These are phyloP conservation scores for Pantherophis vulpinus DNA, from an alignment of 2,797 vertebrate species.

Conservation along the genomic window DNA sequence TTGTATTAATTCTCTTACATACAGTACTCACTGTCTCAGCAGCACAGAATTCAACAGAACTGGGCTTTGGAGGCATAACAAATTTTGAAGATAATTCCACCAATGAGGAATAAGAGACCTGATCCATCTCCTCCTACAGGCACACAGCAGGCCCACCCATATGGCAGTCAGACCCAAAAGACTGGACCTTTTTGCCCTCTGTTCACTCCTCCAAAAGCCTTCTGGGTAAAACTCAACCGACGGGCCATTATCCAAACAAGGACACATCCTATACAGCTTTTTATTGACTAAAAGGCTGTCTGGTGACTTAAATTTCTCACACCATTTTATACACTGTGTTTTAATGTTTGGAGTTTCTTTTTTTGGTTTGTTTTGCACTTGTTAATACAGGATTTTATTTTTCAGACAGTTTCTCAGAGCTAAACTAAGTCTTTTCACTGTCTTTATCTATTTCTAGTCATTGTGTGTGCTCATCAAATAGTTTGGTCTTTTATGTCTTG, in stretches of 20 bases:
- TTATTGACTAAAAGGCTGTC: conserved; percentile 87
- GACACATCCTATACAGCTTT: conserved; percentile 84
- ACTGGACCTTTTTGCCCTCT: conserved; percentile 62
- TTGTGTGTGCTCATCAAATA: conserved; percentile 76
- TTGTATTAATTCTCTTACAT: conserved; percentile 95
- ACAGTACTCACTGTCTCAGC: conserved; percentile 94
- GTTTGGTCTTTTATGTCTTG: conserved; percentile 77
- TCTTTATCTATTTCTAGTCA: conserved; percentile 78
- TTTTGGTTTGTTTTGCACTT: conserved; percentile 88
- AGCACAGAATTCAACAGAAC: conserved; percentile 88
- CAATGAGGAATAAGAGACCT: conserved; percentile 85
- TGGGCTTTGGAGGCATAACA: conserved; percentile 83
- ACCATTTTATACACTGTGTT: conserved; percentile 99
- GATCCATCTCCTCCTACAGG: conserved; percentile 43
- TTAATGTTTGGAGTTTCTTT: conserved; percentile 84
- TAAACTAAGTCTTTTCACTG: conserved; percentile 78
- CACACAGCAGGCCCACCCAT: conserved; percentile 57
- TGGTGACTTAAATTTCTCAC: conserved; percentile 92
- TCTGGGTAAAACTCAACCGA: conserved; percentile 61
- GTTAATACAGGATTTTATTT: conserved; percentile 87
- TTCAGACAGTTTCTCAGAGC: conserved; percentile 76
- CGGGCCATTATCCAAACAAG: conserved; percentile 75
- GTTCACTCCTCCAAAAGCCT: conserved; percentile 65
- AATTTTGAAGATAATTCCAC: conserved; percentile 88
- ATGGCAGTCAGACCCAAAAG: conserved; percentile 63